These are phyloP conservation scores for Ridgeia piscesae DNA, from an alignment of 1,140 invertebrate species.

Conservation along the genomic window DNA sequence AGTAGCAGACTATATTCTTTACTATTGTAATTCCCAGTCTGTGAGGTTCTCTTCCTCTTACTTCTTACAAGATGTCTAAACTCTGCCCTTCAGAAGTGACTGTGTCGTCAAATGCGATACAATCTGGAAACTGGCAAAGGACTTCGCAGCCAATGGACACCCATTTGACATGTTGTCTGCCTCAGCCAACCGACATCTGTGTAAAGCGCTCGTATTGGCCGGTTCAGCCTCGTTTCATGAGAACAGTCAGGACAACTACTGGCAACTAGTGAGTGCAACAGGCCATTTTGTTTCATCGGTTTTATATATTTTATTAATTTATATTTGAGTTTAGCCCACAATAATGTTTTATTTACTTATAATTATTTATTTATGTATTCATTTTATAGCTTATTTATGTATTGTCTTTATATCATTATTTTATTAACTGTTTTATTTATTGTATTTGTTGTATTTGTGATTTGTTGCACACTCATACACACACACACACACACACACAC, in stretches of 20 bases:
- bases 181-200: constrained; percentile 49
- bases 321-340: too few species aligned
- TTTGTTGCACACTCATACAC: too few species aligned
- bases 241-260: constrained; percentile 48
- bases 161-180: constrained; percentile 52
- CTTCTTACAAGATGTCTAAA: neutral
- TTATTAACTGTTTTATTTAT: too few species aligned
- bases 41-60: neutral
- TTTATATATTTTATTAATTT: too few species aligned
- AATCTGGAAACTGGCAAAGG: constrained; percentile 52
- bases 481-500: too few species aligned
- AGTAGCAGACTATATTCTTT: neutral
- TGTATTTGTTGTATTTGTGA: too few species aligned
- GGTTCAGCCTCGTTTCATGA: constrained; percentile 45
- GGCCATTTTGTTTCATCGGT: neutral
- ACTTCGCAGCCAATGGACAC: constrained; percentile 47
- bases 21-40: too few species aligned
- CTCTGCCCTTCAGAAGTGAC: constrained; percentile 17
- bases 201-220: constrained; percentile 57
- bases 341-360: too few species aligned
- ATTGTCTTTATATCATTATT: too few species aligned
- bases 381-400: too few species aligned
- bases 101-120: constrained; percentile 51
- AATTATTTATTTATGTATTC: too few species aligned
- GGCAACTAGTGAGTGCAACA: constrained; percentile 47